A percentile compares a stretch with the other conserved stretches of the same genome.
Evolutionary conservation across 2,113 vertebrate species (phyloP).

Genomic region (Pollachius pollachius): DNA sequence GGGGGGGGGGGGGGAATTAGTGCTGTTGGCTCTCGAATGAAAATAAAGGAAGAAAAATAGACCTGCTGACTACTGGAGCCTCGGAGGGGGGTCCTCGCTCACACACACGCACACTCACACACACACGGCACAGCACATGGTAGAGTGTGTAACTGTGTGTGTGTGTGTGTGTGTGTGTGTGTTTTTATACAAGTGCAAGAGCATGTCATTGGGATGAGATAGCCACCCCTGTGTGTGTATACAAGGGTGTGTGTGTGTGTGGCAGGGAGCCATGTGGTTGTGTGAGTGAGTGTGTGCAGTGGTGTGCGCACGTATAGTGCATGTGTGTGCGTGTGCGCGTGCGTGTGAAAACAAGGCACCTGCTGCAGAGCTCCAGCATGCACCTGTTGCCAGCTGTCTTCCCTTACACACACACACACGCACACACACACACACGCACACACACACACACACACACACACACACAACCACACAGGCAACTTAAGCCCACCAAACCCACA

Average conservation of each 20-base stretch:
- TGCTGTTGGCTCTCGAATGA: constrained; percentile 44
- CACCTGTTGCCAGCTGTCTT: constrained; percentile 70
- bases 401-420: constrained; percentile 7
- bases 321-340: constrained; percentile 21
- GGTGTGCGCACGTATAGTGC: constrained; percentile 14
- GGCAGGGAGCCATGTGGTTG: neutral
- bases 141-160: neutral
- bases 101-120: neutral
- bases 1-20: constrained; percentile 39
- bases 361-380: constrained; percentile 67
- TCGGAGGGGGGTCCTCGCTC: constrained; percentile 13
- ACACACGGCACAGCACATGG: neutral
- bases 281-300: constrained; percentile 1
- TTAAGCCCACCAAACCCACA: constrained; percentile 59
- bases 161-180: neutral
- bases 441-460: constrained; percentile 1
- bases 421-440: neutral
- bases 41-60: constrained; percentile 64
- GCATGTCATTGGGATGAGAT: neutral
- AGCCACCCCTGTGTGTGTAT: neutral
- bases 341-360: constrained; percentile 47
- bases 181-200: neutral
- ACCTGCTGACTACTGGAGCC: constrained; percentile 50
- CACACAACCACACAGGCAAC: neutral
- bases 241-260: constrained; percentile 2